Conservation (phyloP, 2,888 invertebrate species). For the Ctenicera cuprea region DNA sequence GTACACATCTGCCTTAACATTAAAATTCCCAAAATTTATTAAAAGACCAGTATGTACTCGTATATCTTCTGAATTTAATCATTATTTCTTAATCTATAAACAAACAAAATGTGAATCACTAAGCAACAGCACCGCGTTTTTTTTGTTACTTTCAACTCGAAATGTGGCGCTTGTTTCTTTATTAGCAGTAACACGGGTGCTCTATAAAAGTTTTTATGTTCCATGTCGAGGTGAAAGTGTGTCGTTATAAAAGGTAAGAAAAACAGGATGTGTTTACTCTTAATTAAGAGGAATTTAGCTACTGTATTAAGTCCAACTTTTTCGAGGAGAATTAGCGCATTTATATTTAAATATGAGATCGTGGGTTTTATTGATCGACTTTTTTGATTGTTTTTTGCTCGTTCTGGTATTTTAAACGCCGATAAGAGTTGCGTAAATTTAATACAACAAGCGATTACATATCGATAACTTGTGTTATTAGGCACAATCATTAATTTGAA, state of each 20-base stretch:
- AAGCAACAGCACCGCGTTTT: not conserved
- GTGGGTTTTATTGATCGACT: not conserved
- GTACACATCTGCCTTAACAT: no score
- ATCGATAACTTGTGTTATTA: constrained; percentile 1
- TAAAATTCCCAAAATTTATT: no score
- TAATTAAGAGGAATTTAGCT: constrained; percentile 19
- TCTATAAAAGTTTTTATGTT: constrained; percentile 18
- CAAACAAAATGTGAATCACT: not conserved
- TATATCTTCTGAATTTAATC: no score
- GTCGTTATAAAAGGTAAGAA: constrained; percentile 23
- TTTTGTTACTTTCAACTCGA: not conserved
- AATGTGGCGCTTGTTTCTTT: not conserved
- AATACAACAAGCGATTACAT: not conserved
- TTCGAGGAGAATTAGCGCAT: not conserved
- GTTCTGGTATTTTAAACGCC: not conserved
- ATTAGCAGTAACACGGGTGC: constrained; percentile 1
- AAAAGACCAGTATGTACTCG: no score
- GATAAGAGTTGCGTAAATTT: not conserved
- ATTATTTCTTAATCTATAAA: not conserved
- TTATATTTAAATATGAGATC: constrained; percentile 9
- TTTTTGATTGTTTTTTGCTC: not conserved
- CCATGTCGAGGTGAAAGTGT: constrained; percentile 13
- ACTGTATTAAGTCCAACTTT: constrained; percentile 7
- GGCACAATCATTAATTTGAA: not conserved
- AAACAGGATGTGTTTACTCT: constrained; percentile 21